phyloP scores from a whole-genome alignment of 2,797 vertebrate species.

The Cirrhinus mrigala region DNA sequence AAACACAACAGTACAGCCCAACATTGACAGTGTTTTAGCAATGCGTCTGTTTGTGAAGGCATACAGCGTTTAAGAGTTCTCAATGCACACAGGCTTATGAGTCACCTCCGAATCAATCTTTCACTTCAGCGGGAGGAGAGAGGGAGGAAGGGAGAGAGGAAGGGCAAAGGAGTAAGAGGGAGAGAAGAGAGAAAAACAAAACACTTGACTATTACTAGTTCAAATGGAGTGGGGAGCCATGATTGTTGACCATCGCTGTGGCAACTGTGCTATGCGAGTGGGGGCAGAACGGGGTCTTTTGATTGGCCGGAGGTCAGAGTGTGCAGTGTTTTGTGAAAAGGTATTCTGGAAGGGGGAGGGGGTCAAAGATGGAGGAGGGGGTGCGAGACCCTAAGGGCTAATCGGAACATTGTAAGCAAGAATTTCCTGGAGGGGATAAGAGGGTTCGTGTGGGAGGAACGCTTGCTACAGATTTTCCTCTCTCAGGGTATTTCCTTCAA shows the following conservation, averaged over 20 bases:
- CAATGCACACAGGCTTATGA: constrained; percentile 57
- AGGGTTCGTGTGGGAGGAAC: constrained; percentile 37
- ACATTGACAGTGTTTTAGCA: constrained; percentile 67
- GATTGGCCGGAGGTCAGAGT: constrained; percentile 80
- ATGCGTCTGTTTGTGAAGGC: constrained; percentile 54
- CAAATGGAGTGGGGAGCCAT: constrained; percentile 82
- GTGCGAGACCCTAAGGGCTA: constrained; percentile 64
- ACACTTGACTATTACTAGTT: constrained; percentile 83
- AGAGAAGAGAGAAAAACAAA: constrained; percentile 80
- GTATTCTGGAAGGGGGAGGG: constrained; percentile 70
- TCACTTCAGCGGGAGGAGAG: constrained; percentile 49
- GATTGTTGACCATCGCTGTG: constrained; percentile 88
- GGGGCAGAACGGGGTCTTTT: constrained; percentile 78
- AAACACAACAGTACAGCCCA: constrained; percentile 63
- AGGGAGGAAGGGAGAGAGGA: constrained; percentile 65
- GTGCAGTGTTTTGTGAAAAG: constrained; percentile 81
- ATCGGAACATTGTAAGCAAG: constrained; percentile 72
- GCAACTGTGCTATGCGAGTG: constrained; percentile 83
- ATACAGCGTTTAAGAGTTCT: constrained; percentile 59
- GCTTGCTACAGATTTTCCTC: constrained; percentile 13
- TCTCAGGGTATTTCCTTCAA: constrained; percentile 2
- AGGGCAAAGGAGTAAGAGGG: constrained; percentile 63
- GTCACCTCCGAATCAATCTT: constrained; percentile 35
- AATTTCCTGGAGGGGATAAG: constrained; percentile 67
- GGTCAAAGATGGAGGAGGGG: constrained; percentile 47